Base-by-base conservation (phyloP, 2,797 vertebrate genomes). In the Thunnus albacares region DNA sequence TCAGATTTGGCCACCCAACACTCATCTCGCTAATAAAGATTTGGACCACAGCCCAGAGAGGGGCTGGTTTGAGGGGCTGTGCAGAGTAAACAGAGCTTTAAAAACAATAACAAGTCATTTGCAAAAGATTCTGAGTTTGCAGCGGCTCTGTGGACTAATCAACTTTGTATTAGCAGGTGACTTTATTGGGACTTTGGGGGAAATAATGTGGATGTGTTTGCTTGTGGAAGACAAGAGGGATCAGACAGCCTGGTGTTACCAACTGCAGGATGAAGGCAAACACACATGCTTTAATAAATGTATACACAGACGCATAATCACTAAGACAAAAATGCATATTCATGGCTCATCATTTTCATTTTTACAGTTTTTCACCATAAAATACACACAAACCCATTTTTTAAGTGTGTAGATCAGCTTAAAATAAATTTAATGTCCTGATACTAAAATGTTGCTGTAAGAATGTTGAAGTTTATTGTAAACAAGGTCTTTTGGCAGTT, bases 21-120 rank as follows among this genome's bases (percentile, higher is more conserved):
- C 69, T 92, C 75, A 81, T 80, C 67, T 12, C 80, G 85, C 80
- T 90, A 87, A 89, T 92, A 93, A 94, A 92, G 86, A 43, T 67
- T 90, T 92, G 88, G 90, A 74, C 38, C 8, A 17, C 70, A 59
- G 92, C 92, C 92, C 90, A 86, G 89, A 89, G 83, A 67, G 68
- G 69, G 73, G 49, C 80, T 83, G 52, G n/a, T 84, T 82, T 67
- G 56, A 83, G 72, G 59, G 68, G 63, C 78, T 76, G 66, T 53
- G 68, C 71, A 80, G 80, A 82, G 90, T 92, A 94, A 94, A 93
- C 90, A 91, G 80, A 85, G 80, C 87, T 92, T 91, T 90, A 85
- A 92, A 90, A 92, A 93, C 79, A 89, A 93, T 89, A 92, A 91
- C 89, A 92, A 82, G 70, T 85, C 80, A 85, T 71, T 75, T 75